A percentile compares a stretch with the other conserved stretches of the same genome.
These are phyloP conservation scores for Pogonocherus hispidulus DNA, from an alignment of 2,888 invertebrate genomes.

Conservation along the genomic window DNA sequence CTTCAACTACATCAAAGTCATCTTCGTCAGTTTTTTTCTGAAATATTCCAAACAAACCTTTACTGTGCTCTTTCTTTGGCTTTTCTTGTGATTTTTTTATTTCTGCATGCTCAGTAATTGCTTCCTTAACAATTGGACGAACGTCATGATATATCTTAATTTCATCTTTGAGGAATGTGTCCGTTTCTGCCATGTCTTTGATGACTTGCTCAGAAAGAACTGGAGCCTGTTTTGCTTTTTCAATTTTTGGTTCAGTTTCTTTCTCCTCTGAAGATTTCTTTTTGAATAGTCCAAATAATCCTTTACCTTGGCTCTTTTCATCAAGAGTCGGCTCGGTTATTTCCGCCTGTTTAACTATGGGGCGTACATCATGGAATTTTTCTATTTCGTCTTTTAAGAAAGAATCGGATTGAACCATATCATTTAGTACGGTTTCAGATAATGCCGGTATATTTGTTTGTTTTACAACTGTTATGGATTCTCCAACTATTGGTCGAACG, in stretches of 20 bases:
- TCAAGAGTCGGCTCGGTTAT: not conserved
- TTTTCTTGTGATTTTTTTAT: not conserved
- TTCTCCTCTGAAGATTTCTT: constrained; percentile 51
- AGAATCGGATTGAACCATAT: constrained; percentile 33
- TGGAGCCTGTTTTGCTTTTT: constrained; percentile 20
- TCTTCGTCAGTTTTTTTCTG: constrained; percentile 25
- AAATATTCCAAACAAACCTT: constrained; percentile 31
- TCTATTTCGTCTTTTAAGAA: constrained; percentile 52
- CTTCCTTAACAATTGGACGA: constrained; percentile 28
- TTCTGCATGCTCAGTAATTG: not conserved
- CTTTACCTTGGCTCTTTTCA: constrained; percentile 22
- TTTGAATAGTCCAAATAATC: constrained; percentile 52
- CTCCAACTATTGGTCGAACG: not conserved
- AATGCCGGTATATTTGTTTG: not conserved
- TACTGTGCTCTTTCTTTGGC: constrained; percentile 28
- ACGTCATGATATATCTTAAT: constrained; percentile 50
- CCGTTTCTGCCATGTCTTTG: constrained; percentile 31
- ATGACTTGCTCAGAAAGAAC: constrained; percentile 28
- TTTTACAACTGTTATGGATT: not conserved
- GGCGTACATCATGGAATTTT: constrained; percentile 51
- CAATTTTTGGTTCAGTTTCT: constrained; percentile 1
- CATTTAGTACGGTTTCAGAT: constrained; percentile 27
- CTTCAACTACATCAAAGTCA: constrained; percentile 31
- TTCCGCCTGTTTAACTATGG: constrained; percentile 34
- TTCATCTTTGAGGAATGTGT: constrained; percentile 46